Base-by-base conservation (phyloP, 1,140 invertebrate species). In the Yoshiicerus persimilis region DNA sequence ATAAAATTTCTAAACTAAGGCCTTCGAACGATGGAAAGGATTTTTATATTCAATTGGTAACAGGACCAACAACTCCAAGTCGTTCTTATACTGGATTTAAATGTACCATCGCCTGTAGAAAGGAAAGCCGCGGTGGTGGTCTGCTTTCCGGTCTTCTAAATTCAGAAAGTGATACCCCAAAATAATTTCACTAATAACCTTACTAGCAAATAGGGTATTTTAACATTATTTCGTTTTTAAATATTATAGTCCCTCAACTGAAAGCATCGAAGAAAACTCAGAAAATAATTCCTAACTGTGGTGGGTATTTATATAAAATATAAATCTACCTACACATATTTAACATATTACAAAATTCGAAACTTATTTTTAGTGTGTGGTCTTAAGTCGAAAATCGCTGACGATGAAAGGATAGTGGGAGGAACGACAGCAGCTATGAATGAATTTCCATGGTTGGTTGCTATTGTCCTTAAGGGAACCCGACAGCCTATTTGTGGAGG, bases 401-500 rank as follows among this genome's bases (percentile, higher is more conserved):
- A 32, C 5, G 11, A 10, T 10, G 11, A 36, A n/a, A 13, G 88
- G 27, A 86, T 88, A 10, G 88, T 88, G 11, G 36, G 36, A 16
- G 88, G 88, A 38, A n/a, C 30, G 62, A 47, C 39, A 13, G 10
- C 41, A 32, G 85, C 39, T 11, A 34, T 64, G 30, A 25, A 34
- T 9, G 88, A 88, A 41, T 86, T 80, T 41, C 88, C 88, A 20
- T 88, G 88, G 88, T 66, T 56, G 4, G 88, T 87, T 9, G 70
- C 88, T 10, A 75, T 88, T 27, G 88, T 88, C 4, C 13, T 36
- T 11, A 34, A 32, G 4, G 85, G 75, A 25, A 88, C 66, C 23
- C 84, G 87, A n/a, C 23, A 27, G 16, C 66, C 83, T 16, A 41
- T 86, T 20, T 88, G 87, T 38, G 87, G 84, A 13, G 87, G 62